phyloP scores from a whole-genome alignment of 2,113 vertebrate species.

The Pseudorasbora parva region DNA sequence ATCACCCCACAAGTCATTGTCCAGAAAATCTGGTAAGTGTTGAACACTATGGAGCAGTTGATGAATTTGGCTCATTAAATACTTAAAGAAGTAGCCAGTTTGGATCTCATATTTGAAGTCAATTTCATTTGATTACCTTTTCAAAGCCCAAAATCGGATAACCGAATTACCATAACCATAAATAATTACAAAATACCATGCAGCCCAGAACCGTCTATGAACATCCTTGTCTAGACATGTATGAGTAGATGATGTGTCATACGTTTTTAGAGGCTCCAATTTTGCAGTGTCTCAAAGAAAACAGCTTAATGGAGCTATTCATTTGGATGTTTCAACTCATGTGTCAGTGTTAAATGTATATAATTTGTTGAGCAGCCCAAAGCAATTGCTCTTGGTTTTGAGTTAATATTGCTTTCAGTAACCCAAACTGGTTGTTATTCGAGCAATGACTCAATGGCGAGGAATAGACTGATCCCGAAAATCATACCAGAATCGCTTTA shows the following conservation, averaged over 20 bases:
- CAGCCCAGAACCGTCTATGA: not conserved
- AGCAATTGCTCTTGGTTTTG: not conserved
- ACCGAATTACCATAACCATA: too few species aligned
- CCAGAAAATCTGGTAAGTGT: too few species aligned
- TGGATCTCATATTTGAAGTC: too few species aligned
- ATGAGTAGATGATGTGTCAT: conserved; percentile 26
- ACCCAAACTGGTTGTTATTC: not conserved
- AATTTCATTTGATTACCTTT: too few species aligned
- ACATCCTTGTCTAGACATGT: conserved; percentile 2
- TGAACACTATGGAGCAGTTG: too few species aligned
- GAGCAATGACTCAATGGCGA: not conserved
- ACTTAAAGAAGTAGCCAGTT: too few species aligned
- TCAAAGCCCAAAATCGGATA: too few species aligned
- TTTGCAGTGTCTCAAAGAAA: conserved; percentile 8
- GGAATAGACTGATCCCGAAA: not conserved
- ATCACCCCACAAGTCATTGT: too few species aligned
- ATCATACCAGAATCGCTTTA: not conserved
- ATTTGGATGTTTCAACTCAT: not conserved
- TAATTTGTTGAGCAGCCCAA: conserved; percentile 1
- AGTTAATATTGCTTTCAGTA: conserved; percentile 5
- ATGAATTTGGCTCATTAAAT: too few species aligned
- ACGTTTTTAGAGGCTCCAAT: not conserved
- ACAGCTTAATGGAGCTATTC: not conserved
- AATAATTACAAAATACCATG: too few species aligned
- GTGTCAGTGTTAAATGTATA: not conserved